Evolutionary conservation across 2,888 invertebrate genomes (phyloP), one percentile per base, ranked within the genome.

Genomic region (Lithophane ornitopus): DNA sequence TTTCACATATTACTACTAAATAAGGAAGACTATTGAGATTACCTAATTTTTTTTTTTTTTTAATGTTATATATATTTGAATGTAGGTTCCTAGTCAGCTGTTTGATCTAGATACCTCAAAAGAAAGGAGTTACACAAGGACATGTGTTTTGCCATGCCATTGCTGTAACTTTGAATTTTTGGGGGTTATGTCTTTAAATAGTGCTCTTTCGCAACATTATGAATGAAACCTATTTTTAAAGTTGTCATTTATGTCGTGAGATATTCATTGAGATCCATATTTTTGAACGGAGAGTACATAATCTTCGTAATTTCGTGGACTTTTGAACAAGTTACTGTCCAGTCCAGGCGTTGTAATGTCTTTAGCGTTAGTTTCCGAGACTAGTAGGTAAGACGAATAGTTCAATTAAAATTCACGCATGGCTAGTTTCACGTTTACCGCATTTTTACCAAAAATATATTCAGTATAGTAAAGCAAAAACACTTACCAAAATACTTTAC

Each of bases 401-500:
- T 58, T 62, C 56, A 56, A 69, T 56, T 69, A 62, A 59, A 58
- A 62, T 81, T 58, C 58, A 83, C 70, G 72, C 71, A 72, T 49
- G 62, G 26, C n/a, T 74, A 44, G 58, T 54, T 67, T 59, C 72
- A 84, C 80, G 44, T 70, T 62, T 68, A 68, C 65, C 46, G 49
- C 12, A 28, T 54, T 54, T 39, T 16, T n/a, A 71, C n/a, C 19
- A 68, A 70, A 72, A 22, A 65, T 19, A 49, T 12, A 65, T 1
- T 19, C 22, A 2, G 3, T 49, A 19, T 0, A 16, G n/a, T n/a
- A 19, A 69, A 11, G 54, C 61, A 75, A 34, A 49, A 82, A 58
- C 26, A 94, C 96, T 96, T 84, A 96, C 96, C 96, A 96, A 96
- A 95, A 93, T 93, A 90, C 91, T 95, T 90, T 92, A 92, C 59